A percentile compares a stretch with the other conserved stretches of the same genome.
Conservation (phyloP, 2,797 vertebrate species). For the Rhinatrema bivittatum region DNA sequence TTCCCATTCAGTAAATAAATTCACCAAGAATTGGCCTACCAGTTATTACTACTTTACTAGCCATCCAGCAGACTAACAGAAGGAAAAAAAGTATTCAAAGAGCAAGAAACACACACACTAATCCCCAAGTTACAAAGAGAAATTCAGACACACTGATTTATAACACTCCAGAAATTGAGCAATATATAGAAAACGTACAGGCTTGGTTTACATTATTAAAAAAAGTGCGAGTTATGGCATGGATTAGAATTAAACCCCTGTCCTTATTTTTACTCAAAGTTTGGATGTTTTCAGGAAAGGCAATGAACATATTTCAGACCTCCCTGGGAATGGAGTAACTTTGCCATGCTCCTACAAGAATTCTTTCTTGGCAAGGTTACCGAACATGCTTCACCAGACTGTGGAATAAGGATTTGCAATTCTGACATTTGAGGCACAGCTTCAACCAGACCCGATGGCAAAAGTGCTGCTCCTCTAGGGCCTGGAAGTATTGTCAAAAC, state of each 20-base stretch:
- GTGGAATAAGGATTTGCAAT: background rate
- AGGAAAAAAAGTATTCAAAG: constrained; percentile 43
- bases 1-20: constrained; percentile 23
- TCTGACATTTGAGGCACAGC: background rate
- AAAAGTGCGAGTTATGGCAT: background rate
- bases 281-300: constrained; percentile 1
- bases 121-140: constrained; percentile 38
- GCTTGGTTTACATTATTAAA: background rate
- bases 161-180: constrained; percentile 5
- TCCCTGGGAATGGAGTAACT: background rate
- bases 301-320: background rate
- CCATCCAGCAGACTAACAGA: constrained; percentile 35
- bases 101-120: constrained; percentile 43
- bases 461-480: constrained; percentile 3
- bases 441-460: background rate
- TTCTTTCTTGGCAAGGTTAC: constrained; percentile 38
- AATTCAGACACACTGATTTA: constrained; percentile 33
- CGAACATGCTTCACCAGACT: constrained; percentile 27
- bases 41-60: background rate
- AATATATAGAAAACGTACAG: constrained; percentile 1
- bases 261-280: too few relatives aligned
- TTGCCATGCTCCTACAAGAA: background rate
- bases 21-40: constrained; percentile 15
- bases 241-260: too few relatives aligned
- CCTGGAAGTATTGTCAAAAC: too few relatives aligned